Evolutionary conservation across 2,113 vertebrate genomes (phyloP), one percentile per base, ranked within the genome.

Genomic region (Bostrychus sinensis): DNA sequence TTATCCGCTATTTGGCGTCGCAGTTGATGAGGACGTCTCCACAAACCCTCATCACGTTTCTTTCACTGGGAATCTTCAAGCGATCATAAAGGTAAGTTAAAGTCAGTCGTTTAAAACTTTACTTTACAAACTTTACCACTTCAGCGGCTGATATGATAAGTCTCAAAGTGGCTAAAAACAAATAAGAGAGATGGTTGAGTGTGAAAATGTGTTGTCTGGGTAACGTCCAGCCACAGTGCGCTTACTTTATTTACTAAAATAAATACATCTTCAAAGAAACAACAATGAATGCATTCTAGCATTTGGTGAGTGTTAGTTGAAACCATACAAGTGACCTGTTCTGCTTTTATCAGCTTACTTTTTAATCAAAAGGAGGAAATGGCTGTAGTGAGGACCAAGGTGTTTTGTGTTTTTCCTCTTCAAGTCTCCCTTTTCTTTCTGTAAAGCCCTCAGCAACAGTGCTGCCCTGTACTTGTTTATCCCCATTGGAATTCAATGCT

Each of bases 401-500:
- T 50, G 23, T 12, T 30, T n/a, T 38, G 7, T 51, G 36, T 25
- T 55, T 54, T 28, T n/a, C 13, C 19, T 53, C 2, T 22, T 14
- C 22, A 46, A 13, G 25, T 26, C 16, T 55, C 25, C 19, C 1
- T 3, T 55, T 3, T 70, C n/a, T 23, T 22, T 41, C 1, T 28
- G 37, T 39, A 51, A 66, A 20, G 41, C 20, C 19, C 19, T 28
- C 17, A 25, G 42, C 16, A 53, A 51, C 37, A 16, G 10, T 22
- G 26, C 56, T 39, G 23, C 16, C 12, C 2, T 25, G 4, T 12
- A 43, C 13, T 16, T 72, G 74, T 78, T 84, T 79, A 82, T 82
- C 72, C 78, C 55, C 60, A 22, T 2, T 3, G 78, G 80, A 62
- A 78, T 80, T 72, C 43, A 30, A 39, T 48, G 34, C 7, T 23